These are phyloP conservation scores for Styela clava DNA, from an alignment of 23 tunicate genomes.

Conservation along the genomic window DNA sequence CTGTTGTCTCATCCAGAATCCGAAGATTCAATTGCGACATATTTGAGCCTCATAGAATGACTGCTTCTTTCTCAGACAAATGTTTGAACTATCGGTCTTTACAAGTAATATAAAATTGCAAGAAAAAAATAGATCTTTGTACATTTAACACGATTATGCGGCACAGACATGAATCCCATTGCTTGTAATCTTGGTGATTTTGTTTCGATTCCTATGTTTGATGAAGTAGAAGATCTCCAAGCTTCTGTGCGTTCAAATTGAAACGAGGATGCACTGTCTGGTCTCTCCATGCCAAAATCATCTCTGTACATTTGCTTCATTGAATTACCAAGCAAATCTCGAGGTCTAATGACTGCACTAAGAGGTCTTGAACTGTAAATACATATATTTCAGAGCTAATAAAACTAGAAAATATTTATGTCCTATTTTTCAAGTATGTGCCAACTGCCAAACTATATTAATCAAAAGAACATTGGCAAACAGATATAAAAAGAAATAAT, in stretches of 20 bases:
- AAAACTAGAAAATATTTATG: no score
- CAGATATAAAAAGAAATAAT: no score
- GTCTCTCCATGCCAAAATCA: conserved; percentile 33
- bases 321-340: conserved; percentile 27
- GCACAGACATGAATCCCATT: not conserved
- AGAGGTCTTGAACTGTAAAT: conserved; percentile 45
- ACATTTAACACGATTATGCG: not conserved
- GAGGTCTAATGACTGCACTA: conserved; percentile 49
- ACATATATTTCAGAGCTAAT: no score
- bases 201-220: conserved; percentile 22
- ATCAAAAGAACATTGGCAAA: no score
- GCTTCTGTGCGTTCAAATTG: conserved; percentile 87
- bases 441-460: not conserved
- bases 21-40: no score
- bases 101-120: no score
- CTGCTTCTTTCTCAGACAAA: no score
- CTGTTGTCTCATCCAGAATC: no score
- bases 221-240: conserved; percentile 87
- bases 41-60: no score
- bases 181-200: not conserved
- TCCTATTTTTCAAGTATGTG: not conserved
- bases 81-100: no score
- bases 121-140: no score
- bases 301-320: conserved; percentile 1
- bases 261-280: conserved; percentile 84